Evolutionary conservation across 1,140 invertebrate genomes (phyloP), one percentile per base, ranked within the genome.

Genomic region (Ooceraea biroi): DNA sequence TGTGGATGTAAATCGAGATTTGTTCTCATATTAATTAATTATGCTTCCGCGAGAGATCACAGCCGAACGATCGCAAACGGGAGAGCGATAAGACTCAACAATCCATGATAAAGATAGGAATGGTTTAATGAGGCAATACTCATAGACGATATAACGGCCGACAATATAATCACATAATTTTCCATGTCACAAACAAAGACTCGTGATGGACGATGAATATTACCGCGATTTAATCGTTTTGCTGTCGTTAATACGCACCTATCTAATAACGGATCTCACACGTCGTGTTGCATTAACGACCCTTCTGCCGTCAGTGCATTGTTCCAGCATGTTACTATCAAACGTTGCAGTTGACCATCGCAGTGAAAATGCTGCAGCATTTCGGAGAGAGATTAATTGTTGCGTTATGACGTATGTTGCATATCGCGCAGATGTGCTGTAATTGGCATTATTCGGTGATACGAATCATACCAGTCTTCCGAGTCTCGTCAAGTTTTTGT

Each of bases 181-280:
- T 66, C 48, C 22, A 22, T 12, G 73, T 77, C n/a, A 66, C 10
- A 10, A 66, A 25, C 41, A 30, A 66, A 66, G 48, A 77, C 25
- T 52, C 48, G 14, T 25, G 61, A 77, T 77, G 27, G 46, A 68
- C 36, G 22, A 25, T 69, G 55, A 44, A 69, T n/a, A 48, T 68
- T 48, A 78, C 14, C 22, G 41, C 17, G 50, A 22, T 78, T 78
- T 68, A 69, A 78, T 44, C 36, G 76, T 78, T 78, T 78, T 25
- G 22, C 50, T 69, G 48, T 78, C 36, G 36, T 50, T 69, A 78
- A 78, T 57, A 48, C 22, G 8, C 22, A 22, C 3, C 50, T 78
- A 78, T 78, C 65, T 78, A 61, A 78, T 57, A 78, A 17, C 76
- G 63, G 50, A 69, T 78, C 63, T 78, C 76, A 36, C 44, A 65